Percentiles rank a stretch among this genome's conserved stretches.
Conservation (phyloP, 2,113 vertebrate genomes). For the Rhagologus leucostigma region DNA sequence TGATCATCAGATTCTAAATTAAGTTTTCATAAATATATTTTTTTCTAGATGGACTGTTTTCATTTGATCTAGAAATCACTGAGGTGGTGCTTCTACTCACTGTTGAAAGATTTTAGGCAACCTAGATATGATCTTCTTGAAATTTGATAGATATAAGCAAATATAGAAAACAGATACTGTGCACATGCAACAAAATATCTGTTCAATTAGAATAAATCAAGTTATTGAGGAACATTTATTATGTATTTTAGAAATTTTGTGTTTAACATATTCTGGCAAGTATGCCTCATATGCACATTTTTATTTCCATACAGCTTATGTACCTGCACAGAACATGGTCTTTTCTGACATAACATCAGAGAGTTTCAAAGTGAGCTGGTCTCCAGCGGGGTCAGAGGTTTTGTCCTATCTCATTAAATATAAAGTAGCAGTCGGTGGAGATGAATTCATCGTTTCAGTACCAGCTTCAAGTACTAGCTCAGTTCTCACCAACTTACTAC, state of each 20-base stretch:
- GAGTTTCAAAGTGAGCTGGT: conserved; percentile 87
- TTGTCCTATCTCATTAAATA: conserved; percentile 86
- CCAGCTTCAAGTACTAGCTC: conserved; percentile 78
- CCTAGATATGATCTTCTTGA: background rate
- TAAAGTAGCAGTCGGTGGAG: conserved; percentile 71
- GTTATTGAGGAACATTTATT: background rate
- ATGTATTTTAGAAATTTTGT: background rate
- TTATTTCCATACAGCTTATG: conserved; percentile 73
- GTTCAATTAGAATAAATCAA: background rate
- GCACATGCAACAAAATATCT: background rate
- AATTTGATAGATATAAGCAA: background rate
- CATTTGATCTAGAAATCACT: background rate
- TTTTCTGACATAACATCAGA: conserved; percentile 86
- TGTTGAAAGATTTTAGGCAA: background rate
- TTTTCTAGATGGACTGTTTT: background rate
- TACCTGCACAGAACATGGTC: conserved; percentile 78
- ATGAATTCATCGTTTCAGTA: conserved; percentile 82
- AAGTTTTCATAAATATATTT: background rate
- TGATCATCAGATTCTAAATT: background rate
- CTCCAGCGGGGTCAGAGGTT: conserved; percentile 73
- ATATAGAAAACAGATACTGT: background rate
- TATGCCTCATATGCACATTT: background rate
- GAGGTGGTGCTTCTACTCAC: background rate
- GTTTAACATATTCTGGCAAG: background rate
- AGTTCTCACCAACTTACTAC: conserved; percentile 81